These are phyloP conservation scores for Carassius auratus DNA, from an alignment of 2,113 vertebrate genomes.

Conservation along the genomic window DNA sequence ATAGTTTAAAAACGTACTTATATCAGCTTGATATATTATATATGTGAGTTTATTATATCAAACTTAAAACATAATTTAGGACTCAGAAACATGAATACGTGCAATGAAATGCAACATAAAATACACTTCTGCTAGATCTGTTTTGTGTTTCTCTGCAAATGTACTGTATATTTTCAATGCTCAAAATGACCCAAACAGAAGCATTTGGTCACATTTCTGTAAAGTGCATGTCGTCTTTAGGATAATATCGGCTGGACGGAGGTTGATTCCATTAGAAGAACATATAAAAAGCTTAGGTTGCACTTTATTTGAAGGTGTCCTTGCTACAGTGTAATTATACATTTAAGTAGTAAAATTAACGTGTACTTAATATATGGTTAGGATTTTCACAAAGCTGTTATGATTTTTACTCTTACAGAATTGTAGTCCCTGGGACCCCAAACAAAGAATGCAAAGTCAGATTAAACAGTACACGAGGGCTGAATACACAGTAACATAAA, in stretches of 20 bases:
- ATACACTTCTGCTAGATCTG: background rate
- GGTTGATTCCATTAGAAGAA: background rate
- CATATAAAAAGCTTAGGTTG: background rate
- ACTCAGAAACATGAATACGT: background rate
- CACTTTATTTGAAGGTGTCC: too few species aligned
- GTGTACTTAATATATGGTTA: too few species aligned
- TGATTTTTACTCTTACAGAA: too few species aligned
- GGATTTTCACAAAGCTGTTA: too few species aligned
- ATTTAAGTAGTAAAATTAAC: too few species aligned
- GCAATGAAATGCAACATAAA: background rate
- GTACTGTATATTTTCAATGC: background rate
- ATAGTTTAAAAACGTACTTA: background rate
- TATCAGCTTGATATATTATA: background rate
- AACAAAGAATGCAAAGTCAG: background rate
- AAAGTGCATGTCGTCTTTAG: background rate
- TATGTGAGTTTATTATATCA: background rate
- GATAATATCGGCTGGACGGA: background rate
- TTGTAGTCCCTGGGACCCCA: background rate
- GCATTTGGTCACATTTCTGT: background rate
- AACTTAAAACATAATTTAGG: background rate
- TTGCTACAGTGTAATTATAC: too few species aligned
- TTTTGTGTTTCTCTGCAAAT: background rate
- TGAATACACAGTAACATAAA: background rate
- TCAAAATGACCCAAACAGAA: background rate
- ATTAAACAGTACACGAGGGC: background rate